Evolutionary conservation across 1,140 invertebrate species (phyloP).

Genomic region (Gryon sp.): DNA sequence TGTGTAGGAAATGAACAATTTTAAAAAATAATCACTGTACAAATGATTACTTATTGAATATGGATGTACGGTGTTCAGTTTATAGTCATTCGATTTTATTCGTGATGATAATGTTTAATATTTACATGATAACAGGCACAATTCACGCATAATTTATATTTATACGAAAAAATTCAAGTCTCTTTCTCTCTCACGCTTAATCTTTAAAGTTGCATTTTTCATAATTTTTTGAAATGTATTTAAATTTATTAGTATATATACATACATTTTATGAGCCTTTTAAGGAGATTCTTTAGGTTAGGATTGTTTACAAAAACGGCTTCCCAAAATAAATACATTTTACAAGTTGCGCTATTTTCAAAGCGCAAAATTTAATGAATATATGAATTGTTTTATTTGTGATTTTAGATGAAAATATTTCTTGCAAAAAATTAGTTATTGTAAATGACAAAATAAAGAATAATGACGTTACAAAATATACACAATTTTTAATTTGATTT

Average conservation of each 20-base stretch:
- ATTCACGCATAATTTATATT: constrained; percentile 41
- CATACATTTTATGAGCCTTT: too few relatives aligned
- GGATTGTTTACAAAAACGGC: too few relatives aligned
- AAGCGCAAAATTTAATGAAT: too few relatives aligned
- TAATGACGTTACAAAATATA: too few relatives aligned
- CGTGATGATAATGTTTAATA: constrained; percentile 20
- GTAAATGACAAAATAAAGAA: too few relatives aligned
- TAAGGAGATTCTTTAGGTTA: too few relatives aligned
- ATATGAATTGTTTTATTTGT: too few relatives aligned
- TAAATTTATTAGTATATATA: background rate
- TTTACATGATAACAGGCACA: constrained; percentile 33
- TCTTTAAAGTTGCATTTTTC: constrained; percentile 17
- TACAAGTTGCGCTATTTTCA: too few relatives aligned
- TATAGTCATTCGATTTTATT: constrained; percentile 13
- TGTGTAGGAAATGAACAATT: constrained; percentile 28
- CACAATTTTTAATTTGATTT: too few relatives aligned
- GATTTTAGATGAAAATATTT: too few relatives aligned
- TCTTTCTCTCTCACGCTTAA: constrained; percentile 45
- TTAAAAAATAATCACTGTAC: constrained; percentile 33
- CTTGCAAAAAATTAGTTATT: too few relatives aligned
- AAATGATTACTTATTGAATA: constrained; percentile 21
- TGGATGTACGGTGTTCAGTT: constrained; percentile 22
- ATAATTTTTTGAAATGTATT: background rate
- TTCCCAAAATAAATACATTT: too few relatives aligned
- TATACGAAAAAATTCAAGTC: constrained; percentile 46